Percentiles rank a stretch among this genome's conserved stretches.
Conservation (phyloP, 2,888 invertebrate genomes). For the Ochropacha duplaris region DNA sequence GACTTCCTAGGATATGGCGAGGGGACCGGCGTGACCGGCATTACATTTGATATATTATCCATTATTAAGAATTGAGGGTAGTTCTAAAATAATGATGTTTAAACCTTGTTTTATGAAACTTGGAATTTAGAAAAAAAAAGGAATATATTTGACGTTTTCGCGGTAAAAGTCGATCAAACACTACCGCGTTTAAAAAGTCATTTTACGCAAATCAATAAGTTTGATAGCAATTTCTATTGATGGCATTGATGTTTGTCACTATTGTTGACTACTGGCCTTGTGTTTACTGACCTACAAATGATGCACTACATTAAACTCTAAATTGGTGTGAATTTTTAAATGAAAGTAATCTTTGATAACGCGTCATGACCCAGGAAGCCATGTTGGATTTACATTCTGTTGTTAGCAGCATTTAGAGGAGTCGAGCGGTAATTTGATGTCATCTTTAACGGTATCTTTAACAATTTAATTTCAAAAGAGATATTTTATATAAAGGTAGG, state of each 20-base stretch:
- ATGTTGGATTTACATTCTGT: not conserved
- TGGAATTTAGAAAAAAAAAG: not conserved
- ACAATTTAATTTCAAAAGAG: too few species aligned
- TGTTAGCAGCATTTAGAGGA: not conserved
- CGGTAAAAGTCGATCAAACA: not conserved
- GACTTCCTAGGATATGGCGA: slow-evolving; percentile 35
- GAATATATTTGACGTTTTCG: not conserved
- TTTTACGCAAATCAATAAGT: slow-evolving; percentile 1
- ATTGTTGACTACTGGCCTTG: slow-evolving; percentile 1
- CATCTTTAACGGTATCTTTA: too few species aligned
- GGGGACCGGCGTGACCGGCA: slow-evolving; percentile 9
- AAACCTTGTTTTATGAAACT: too few species aligned
- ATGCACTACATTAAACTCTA: not conserved
- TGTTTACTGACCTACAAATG: slow-evolving; percentile 1
- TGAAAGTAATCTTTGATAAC: too few species aligned
- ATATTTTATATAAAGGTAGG: too few species aligned
- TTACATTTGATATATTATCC: not conserved
- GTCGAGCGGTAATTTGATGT: not conserved
- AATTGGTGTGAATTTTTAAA: too few species aligned
- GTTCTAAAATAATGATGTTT: too few species aligned
- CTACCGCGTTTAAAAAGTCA: not conserved
- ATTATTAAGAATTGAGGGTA: not conserved
- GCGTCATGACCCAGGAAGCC: not conserved
- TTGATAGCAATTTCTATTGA: slow-evolving; percentile 1
- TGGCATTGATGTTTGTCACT: not conserved